Conservation (phyloP, 2,888 invertebrate species). For the Acleris cristana region DNA sequence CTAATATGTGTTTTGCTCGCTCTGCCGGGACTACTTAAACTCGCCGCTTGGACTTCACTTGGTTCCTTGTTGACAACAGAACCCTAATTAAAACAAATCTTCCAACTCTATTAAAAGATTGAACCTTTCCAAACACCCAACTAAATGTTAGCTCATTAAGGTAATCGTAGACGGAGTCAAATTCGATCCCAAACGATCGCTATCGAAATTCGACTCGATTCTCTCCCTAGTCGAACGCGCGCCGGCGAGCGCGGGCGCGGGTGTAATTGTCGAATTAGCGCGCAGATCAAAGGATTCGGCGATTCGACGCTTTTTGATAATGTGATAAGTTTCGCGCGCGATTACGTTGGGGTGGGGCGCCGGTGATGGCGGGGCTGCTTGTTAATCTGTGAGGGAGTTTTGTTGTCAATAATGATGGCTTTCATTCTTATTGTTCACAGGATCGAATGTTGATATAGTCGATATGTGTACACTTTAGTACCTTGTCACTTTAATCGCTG, state of each 20-base stretch:
- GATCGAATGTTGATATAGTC: too few relatives aligned
- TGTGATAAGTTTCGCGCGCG: slow-evolving; percentile 79
- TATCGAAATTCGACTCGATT: slow-evolving; percentile 16
- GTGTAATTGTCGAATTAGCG: slow-evolving; percentile 80
- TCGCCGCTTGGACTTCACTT: too few relatives aligned
- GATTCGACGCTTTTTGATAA: slow-evolving; percentile 81
- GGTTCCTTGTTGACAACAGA: too few relatives aligned
- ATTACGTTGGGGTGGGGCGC: slow-evolving; percentile 60
- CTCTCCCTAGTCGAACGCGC: slow-evolving; percentile 14
- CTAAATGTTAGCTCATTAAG: not conserved
- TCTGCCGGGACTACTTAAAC: too few relatives aligned
- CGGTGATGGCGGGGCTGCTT: slow-evolving; percentile 43
- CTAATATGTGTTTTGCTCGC: too few relatives aligned
- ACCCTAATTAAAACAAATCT: not conserved
- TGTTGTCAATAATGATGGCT: too few relatives aligned
- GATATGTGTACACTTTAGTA: too few relatives aligned
- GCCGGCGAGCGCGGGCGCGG: slow-evolving; percentile 39
- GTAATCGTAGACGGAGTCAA: not conserved
- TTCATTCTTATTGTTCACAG: too few relatives aligned
- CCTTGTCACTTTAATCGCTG: too few relatives aligned
- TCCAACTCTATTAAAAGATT: not conserved
- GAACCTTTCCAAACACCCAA: not conserved
- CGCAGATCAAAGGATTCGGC: slow-evolving; percentile 77
- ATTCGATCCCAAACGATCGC: slow-evolving; percentile 7
- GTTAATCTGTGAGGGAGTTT: too few relatives aligned